Conservation (phyloP, 2,888 invertebrate species). For the Poecilus cupreus region DNA sequence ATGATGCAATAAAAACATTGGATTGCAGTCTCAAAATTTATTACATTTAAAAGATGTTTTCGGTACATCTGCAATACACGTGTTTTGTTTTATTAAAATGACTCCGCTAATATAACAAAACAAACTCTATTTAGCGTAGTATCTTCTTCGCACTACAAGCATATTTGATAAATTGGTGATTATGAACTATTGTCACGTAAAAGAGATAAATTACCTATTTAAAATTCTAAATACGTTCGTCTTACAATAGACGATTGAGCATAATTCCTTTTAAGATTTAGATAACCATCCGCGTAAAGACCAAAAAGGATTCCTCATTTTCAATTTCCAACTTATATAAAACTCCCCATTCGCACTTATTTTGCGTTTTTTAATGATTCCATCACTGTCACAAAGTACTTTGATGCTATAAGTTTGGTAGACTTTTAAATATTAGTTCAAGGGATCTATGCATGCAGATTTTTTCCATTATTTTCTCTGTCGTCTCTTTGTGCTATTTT, state of each 20-base stretch:
- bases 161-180: slow-evolving; percentile 1
- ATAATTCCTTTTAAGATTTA: background rate
- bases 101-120: no score
- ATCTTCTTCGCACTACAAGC: background rate
- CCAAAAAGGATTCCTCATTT: background rate
- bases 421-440: background rate
- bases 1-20: background rate
- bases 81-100: no score
- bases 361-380: slow-evolving; percentile 1
- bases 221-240: slow-evolving; percentile 5
- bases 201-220: background rate
- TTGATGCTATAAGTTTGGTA: background rate
- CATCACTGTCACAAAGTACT: slow-evolving; percentile 12
- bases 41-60: background rate
- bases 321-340: background rate
- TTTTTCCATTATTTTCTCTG: slow-evolving; percentile 28
- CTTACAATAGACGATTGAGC: slow-evolving; percentile 7
- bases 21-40: background rate
- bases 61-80: no score
- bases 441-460: background rate
- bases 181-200: slow-evolving; percentile 11
- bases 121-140: background rate
- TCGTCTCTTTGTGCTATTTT: background rate
- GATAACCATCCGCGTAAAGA: no score
- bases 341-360: no score